These are phyloP conservation scores for Brachionus angularis DNA, from an alignment of 1,140 invertebrate species.

Conservation along the genomic window DNA sequence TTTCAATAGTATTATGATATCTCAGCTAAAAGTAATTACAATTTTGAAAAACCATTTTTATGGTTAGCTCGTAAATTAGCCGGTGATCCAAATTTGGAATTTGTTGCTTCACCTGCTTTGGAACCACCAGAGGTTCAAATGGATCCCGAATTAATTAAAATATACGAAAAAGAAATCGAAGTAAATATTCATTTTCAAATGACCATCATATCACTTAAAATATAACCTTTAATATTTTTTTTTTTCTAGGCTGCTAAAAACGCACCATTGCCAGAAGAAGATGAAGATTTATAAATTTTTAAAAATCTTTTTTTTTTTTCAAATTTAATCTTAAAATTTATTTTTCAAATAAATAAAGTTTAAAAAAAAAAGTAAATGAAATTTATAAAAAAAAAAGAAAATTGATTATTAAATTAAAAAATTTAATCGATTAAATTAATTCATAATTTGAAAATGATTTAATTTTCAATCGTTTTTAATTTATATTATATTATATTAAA, in stretches of 20 bases:
- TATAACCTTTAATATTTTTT: no score
- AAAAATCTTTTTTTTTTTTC: constrained; percentile 15
- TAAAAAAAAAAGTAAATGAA: no score
- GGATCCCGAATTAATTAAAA: constrained; percentile 89
- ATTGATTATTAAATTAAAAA: no score
- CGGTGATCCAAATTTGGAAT: constrained; percentile 96
- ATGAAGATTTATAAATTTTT: constrained; percentile 36
- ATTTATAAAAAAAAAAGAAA: no score
- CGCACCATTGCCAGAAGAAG: constrained; percentile 37
- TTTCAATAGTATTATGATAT: constrained; percentile 99
- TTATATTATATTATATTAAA: no score
- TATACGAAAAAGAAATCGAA: constrained; percentile 88
- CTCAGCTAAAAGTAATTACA: constrained; percentile 99
- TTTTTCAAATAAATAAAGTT: no score
- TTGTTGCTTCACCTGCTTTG: constrained; percentile 96
- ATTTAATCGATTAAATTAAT: no score
- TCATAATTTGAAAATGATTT: no score
- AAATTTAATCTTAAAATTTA: background rate
- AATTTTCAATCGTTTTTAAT: no score
- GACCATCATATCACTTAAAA: no score
- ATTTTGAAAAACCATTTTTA: constrained; percentile 99
- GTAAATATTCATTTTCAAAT: no score
- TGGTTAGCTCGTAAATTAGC: constrained; percentile 92
- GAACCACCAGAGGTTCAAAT: constrained; percentile 95
- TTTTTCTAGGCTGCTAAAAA: constrained; percentile 43